These are phyloP conservation scores for Musca domestica DNA, from an alignment of 1,140 invertebrate genomes.

Conservation along the genomic window DNA sequence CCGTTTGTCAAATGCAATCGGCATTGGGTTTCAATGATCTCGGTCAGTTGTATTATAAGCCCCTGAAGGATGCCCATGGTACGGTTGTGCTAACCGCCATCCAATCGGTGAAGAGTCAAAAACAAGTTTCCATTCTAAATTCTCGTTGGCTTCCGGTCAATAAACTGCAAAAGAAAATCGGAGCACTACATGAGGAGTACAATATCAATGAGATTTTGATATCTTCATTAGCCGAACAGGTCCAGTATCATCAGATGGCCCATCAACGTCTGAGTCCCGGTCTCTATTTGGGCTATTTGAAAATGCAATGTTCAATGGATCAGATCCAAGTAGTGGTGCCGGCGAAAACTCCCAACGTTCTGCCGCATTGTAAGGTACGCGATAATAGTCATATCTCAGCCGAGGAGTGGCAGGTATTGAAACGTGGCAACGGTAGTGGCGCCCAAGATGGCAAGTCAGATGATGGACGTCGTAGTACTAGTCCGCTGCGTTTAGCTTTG, in stretches of 20 bases:
- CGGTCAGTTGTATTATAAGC: constrained; percentile 88
- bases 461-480: constrained; percentile 42
- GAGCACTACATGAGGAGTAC: constrained; percentile 65
- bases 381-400: constrained; percentile 94
- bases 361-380: constrained; percentile 88
- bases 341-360: constrained; percentile 84
- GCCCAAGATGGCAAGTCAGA: constrained; percentile 28
- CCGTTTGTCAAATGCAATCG: constrained; percentile 88
- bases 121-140: constrained; percentile 79
- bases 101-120: constrained; percentile 79
- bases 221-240: constrained; percentile 84
- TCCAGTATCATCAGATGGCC: constrained; percentile 84
- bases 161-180: constrained; percentile 65
- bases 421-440: constrained; percentile 54
- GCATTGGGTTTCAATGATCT: constrained; percentile 88
- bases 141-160: constrained; percentile 84
- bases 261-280: constrained; percentile 77
- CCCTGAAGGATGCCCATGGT: constrained; percentile 81
- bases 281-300: constrained; percentile 91
- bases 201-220: constrained; percentile 79
- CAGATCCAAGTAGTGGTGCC: constrained; percentile 91
- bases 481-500: constrained; percentile 53
- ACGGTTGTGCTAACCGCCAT: constrained; percentile 88
- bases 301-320: constrained; percentile 93
- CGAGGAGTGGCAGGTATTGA: constrained; percentile 87